These are phyloP conservation scores for Ceyx cyanopectus DNA, from an alignment of 2,113 vertebrate species.

Conservation along the genomic window DNA sequence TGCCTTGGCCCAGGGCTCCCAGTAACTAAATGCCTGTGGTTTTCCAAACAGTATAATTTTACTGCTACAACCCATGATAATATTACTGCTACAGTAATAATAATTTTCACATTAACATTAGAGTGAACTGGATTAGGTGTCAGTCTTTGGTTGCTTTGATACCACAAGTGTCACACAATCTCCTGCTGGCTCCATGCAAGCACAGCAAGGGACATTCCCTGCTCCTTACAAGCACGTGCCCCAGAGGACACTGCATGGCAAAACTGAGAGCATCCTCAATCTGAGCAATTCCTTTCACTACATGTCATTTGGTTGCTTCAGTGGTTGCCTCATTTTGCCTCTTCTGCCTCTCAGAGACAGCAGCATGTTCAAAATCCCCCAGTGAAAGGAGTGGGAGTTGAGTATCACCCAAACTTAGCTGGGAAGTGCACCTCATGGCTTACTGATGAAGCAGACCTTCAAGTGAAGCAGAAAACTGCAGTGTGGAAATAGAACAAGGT, in stretches of 20 bases:
- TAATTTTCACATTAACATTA: neutral
- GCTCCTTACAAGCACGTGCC: fast-evolving
- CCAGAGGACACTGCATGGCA: fast-evolving
- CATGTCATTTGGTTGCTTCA: neutral
- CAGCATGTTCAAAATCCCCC: neutral
- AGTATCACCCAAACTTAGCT: neutral
- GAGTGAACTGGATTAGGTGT: neutral
- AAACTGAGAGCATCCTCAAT: neutral
- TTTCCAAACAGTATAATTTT: neutral
- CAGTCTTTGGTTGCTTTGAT: neutral
- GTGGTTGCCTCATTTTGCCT: neutral
- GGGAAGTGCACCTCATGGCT: neutral
- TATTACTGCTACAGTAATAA: neutral
- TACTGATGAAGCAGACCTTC: neutral
- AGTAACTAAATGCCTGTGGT: fast-evolving
- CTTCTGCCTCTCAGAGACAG: neutral
- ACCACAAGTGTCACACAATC: fast-evolving
- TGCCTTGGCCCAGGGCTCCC: neutral
- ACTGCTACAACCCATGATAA: neutral
- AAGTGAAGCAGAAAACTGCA: neutral
- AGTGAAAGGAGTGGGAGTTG: neutral
- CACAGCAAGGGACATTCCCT: neutral
- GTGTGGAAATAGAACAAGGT: neutral
- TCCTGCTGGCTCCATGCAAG: neutral
- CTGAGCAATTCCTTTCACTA: neutral